Conservation (phyloP, 2,888 invertebrate genomes). For the Pseudococcus longispinus region DNA sequence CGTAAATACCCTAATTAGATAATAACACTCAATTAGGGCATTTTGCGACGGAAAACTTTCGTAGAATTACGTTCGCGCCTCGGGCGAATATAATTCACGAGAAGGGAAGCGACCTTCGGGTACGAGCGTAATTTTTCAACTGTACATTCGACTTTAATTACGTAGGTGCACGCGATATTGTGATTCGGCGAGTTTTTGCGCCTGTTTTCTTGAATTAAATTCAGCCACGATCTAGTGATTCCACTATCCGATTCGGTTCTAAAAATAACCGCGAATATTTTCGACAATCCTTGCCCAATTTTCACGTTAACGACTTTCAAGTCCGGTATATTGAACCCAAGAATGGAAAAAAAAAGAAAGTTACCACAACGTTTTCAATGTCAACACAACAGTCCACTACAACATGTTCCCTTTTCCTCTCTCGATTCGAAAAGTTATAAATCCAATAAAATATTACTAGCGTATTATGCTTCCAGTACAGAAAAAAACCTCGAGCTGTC, state of each 20-base stretch:
- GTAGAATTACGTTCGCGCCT: neutral
- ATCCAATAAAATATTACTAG: neutral
- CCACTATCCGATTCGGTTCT: neutral
- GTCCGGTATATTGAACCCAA: neutral
- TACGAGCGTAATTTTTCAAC: neutral
- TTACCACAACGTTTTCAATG: neutral
- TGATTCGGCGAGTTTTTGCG: neutral
- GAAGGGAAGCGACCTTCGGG: neutral
- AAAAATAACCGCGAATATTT: neutral
- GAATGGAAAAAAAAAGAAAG: neutral
- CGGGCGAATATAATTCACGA: neutral
- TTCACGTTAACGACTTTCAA: neutral
- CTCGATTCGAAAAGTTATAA: neutral
- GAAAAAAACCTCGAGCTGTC: neutral
- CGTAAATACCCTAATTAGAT: slow-evolving; percentile 1
- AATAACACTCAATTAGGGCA: slow-evolving; percentile 8
- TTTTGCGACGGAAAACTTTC: slow-evolving; percentile 11
- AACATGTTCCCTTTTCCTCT: neutral
- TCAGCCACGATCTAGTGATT: neutral
- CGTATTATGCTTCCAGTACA: neutral
- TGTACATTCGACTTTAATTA: neutral
- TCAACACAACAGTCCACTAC: neutral
- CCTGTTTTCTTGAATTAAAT: neutral
- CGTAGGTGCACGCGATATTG: neutral
- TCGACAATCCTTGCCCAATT: neutral